Percentiles rank a stretch among this genome's conserved stretches.
Evolutionary conservation across 2,888 invertebrate genomes (phyloP).

Genomic region (Drosophila pullipes): DNA sequence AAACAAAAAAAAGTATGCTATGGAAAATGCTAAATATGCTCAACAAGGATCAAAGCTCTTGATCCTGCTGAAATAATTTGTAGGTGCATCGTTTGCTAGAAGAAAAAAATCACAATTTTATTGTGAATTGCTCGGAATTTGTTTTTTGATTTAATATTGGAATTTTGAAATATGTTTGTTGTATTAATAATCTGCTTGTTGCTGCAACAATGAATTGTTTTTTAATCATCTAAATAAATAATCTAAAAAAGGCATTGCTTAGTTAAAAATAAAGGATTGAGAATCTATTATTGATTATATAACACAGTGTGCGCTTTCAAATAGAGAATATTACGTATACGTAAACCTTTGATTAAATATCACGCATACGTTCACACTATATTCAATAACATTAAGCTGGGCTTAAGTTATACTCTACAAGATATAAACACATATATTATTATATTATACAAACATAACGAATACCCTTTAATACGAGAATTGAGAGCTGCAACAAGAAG

Average conservation of each 20-base stretch:
- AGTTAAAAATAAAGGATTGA: not conserved
- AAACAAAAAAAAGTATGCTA: not conserved
- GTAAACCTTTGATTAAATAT: not conserved
- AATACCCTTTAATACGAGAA: slow-evolving; percentile 33
- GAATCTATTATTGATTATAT: not conserved
- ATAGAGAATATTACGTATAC: not conserved
- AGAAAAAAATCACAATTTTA: too few relatives aligned
- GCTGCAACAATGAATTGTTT: not conserved
- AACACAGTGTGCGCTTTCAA: not conserved
- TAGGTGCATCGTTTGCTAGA: not conserved
- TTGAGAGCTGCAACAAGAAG: slow-evolving; percentile 56
- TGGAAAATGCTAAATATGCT: not conserved
- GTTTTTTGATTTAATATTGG: not conserved
- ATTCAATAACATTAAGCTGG: not conserved
- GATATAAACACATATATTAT: not conserved
- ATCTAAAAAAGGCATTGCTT: not conserved
- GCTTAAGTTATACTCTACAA: not conserved
- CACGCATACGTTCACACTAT: not conserved
- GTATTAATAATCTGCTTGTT: not conserved
- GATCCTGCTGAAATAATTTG: not conserved
- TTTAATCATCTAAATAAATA: not conserved
- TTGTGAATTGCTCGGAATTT: not conserved
- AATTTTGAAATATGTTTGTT: not conserved
- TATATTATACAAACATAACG: not conserved
- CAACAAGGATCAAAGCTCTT: not conserved